Base-by-base conservation (phyloP, 2,113 vertebrate species). In the Lontra canadensis region DNA sequence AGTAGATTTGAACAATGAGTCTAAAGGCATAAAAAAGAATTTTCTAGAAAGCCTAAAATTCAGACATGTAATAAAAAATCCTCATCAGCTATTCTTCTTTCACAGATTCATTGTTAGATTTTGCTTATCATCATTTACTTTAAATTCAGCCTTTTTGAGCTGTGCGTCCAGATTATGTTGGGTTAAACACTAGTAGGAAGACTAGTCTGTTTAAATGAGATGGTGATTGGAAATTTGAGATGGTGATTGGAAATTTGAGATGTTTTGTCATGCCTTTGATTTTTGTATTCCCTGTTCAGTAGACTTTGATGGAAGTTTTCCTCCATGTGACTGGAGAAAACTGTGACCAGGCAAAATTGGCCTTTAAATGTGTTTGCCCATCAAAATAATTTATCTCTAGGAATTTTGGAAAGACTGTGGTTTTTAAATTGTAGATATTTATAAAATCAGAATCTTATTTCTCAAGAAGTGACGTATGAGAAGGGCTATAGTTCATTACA, bases 91-190 rank as follows among this genome's bases (percentile, higher is more conserved):
- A 39, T 73, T 80, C 52, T 11, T 93, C 47, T 52, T 34, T 81
- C 44, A 65, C 31, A 80, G 73, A 87, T 86, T 96, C 73, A 81
- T 86, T 84, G 57, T 78, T 79, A 71, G 71, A 80, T 44, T 86
- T 80, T 86, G 44, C 63, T 65, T 20, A 71, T 12, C 42, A 31
- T 90, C 23, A 26, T 55, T 76, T 88, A 90, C 5, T 59, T 93
- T 85, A 79, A 94, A 73, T 63, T 29, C 57, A 71, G 23, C 61
- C 63, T 44, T 44, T 36, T 63, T 49, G 39, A 86, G 36, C 42
- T 90, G 31, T 8, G 34, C 36, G 47, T 86, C 21, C 71, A 55
- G 8, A 31, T 85, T 63, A 36, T 44, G 4, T 86, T 73, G 73
- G 39, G 12, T 26, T 90, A 86, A 87, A 80, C 55, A 65, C 61